phyloP scores from a whole-genome alignment of 1,140 invertebrate species.

The Spodoptera litura region DNA sequence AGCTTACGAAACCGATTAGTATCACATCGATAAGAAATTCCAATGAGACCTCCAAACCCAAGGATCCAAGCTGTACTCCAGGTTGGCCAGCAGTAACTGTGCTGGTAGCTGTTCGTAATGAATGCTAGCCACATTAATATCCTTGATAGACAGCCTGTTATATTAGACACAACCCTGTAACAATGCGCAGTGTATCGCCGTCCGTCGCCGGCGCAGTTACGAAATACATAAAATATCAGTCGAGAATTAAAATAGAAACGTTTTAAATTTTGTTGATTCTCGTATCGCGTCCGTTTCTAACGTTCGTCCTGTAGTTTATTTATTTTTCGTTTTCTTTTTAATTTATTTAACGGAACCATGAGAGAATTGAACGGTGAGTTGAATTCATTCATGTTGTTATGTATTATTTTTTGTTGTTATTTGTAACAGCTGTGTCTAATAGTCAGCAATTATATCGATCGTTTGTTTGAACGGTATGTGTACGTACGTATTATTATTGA shows the following conservation, averaged over 20 bases:
- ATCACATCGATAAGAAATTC: no score
- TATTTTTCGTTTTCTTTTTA: background rate
- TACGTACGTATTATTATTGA: no score
- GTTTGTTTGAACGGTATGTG: no score
- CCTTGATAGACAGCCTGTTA: conserved; percentile 19
- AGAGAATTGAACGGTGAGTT: conserved; percentile 14
- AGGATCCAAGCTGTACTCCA: no score
- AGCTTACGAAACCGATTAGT: no score
- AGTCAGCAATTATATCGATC: no score
- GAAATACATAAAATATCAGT: conserved; percentile 2
- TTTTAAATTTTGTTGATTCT: conserved; percentile 1
- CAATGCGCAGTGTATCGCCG: conserved; percentile 4
- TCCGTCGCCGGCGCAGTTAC: conserved; percentile 1
- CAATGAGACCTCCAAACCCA: no score
- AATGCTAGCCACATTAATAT: background rate
- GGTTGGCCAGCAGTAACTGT: no score
- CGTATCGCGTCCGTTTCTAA: background rate
- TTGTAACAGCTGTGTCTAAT: background rate
- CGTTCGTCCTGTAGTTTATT: background rate
- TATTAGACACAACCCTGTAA: conserved; percentile 27
- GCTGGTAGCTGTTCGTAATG: background rate
- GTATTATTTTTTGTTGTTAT: background rate
- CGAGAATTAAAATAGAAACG: conserved; percentile 13
- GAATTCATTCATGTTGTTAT: background rate
- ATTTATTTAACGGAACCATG: background rate